Evolutionary conservation across 2,113 vertebrate species (phyloP).

Genomic region (Synchiropus splendidus): DNA sequence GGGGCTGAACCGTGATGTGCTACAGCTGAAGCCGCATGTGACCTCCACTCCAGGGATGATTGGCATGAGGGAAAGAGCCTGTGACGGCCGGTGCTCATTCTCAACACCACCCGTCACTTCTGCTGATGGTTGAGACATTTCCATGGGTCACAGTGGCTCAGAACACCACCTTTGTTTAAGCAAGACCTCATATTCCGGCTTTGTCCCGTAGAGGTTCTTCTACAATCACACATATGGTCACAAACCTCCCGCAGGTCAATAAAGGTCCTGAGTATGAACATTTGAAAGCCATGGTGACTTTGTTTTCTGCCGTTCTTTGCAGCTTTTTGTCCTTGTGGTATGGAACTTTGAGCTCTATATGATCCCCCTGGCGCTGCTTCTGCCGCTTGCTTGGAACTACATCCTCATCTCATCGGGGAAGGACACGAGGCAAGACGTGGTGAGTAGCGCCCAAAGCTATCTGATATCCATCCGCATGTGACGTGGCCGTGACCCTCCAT

Average conservation of each 20-base stretch:
- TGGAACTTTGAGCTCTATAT: constrained; percentile 99
- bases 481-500: background rate
- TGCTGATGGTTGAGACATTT: constrained; percentile 25
- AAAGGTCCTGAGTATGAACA: constrained; percentile 10
- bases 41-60: constrained; percentile 48
- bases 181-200: constrained; percentile 12
- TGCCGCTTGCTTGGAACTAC: constrained; percentile 90
- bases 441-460: constrained; percentile 62
- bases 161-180: constrained; percentile 33
- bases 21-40: constrained; percentile 40
- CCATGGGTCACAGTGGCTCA: constrained; percentile 28
- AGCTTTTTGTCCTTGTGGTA: constrained; percentile 90
- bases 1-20: constrained; percentile 28
- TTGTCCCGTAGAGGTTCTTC: constrained; percentile 22
- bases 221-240: constrained; percentile 24
- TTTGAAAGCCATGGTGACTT: too few species aligned
- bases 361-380: constrained; percentile 84
- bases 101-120: constrained; percentile 19
- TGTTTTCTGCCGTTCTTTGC: constrained; percentile 19
- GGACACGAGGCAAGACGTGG: constrained; percentile 86
- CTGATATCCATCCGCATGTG: constrained; percentile 28
- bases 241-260: constrained; percentile 19
- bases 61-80: constrained; percentile 45
- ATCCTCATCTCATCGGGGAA: constrained; percentile 87
- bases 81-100: constrained; percentile 42